phyloP scores from a whole-genome alignment of 2,888 invertebrate species.

The Cryptocephalus primarius region DNA sequence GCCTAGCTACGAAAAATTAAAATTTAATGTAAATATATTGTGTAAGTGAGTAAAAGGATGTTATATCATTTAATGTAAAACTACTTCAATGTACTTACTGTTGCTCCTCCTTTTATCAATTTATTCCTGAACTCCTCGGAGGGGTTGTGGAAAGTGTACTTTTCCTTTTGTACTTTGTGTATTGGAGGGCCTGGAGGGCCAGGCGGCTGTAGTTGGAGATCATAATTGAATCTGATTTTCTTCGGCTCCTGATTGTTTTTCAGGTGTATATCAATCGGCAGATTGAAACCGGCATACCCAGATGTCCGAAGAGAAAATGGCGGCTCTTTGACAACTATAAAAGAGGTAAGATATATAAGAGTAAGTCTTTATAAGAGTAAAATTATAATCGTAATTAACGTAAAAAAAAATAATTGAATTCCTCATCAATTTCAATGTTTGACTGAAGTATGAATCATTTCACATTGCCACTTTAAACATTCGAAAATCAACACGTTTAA shows the following conservation, averaged over 20 bases:
- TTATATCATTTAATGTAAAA: too few species aligned
- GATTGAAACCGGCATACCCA: slow-evolving; percentile 90
- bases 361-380: too few species aligned
- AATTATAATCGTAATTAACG: too few species aligned
- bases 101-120: slow-evolving; percentile 77
- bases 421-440: too few species aligned
- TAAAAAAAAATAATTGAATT: background rate
- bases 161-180: slow-evolving; percentile 63
- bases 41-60: too few species aligned
- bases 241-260: slow-evolving; percentile 85
- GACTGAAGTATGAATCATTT: too few species aligned
- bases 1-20: slow-evolving; percentile 20
- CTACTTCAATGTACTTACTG: too few species aligned
- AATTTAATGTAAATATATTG: background rate
- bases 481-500: too few species aligned
- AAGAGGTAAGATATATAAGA: slow-evolving; percentile 1
- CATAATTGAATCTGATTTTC: slow-evolving; percentile 73
- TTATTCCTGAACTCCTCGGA: slow-evolving; percentile 83
- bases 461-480: too few species aligned
- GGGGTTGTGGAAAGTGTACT: slow-evolving; percentile 73
- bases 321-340: slow-evolving; percentile 79
- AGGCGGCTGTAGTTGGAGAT: slow-evolving; percentile 68
- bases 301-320: slow-evolving; percentile 84
- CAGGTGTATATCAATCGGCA: slow-evolving; percentile 82
- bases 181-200: slow-evolving; percentile 59